Evolutionary conservation across 53 echinoderm and acorn worm species (phyloP).

Genomic region (Astropecten irregularis): DNA sequence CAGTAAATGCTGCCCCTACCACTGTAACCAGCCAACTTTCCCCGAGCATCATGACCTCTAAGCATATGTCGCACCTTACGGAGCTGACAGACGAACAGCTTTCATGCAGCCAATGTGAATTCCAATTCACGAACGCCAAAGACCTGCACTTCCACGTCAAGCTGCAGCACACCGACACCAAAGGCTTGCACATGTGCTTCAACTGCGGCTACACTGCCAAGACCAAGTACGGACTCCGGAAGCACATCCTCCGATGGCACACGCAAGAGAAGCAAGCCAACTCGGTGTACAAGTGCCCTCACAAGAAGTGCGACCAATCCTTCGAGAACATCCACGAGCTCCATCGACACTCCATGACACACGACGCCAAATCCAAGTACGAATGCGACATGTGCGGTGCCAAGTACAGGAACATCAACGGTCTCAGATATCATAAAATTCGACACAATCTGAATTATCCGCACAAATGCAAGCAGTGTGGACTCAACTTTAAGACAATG

Average conservation of each 20-base stretch:
- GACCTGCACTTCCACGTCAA: slow-evolving; percentile 18
- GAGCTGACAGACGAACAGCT: background rate
- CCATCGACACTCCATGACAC: slow-evolving; percentile 1
- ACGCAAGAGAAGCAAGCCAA: background rate
- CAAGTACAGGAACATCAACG: slow-evolving; percentile 63
- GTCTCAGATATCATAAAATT: slow-evolving; percentile 60
- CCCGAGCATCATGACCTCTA: no score
- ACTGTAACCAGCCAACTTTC: no score
- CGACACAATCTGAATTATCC: slow-evolving; percentile 66
- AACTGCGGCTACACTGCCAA: slow-evolving; percentile 49
- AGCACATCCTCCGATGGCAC: slow-evolving; percentile 63
- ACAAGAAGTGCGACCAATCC: background rate
- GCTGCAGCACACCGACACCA: slow-evolving; percentile 52
- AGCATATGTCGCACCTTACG: no score
- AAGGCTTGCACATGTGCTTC: slow-evolving; percentile 52
- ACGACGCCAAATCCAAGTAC: slow-evolving; percentile 52
- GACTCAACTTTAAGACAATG: slow-evolving; percentile 71
- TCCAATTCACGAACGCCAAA: background rate
- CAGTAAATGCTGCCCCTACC: no score
- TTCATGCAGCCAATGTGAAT: background rate
- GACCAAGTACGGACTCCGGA: slow-evolving; percentile 22
- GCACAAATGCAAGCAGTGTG: slow-evolving; percentile 69
- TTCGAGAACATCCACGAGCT: slow-evolving; percentile 43
- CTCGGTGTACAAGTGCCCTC: slow-evolving; percentile 29
- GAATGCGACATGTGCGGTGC: slow-evolving; percentile 67